Base-by-base conservation (phyloP, 1,140 invertebrate genomes). In the Pantala flavescens region DNA sequence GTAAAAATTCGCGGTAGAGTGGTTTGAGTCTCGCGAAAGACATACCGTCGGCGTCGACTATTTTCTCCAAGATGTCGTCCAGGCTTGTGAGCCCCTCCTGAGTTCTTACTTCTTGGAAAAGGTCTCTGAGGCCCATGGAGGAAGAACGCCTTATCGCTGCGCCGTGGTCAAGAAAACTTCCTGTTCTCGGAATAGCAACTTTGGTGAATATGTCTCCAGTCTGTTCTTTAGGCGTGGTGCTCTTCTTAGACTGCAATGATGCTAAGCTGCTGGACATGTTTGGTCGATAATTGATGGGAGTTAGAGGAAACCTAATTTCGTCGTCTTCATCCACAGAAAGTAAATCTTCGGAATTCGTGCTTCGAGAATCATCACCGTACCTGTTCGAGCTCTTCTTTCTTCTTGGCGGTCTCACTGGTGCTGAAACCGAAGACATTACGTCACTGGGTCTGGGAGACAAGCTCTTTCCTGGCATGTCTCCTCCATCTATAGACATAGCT, bases 1-100 rank as follows among this genome's bases (percentile, higher is more conserved):
- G 81, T 24, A 95, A 83, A 79, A 95, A 93, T 83, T 95, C 93
- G 82, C 94, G 93, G 80, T 96, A 94, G 55, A 94, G 90, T 5
- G 94, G 93, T 81, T 94, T 94, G 71, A 95, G 83, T 78, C 95
- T 93, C 83, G 95, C 95, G 82, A 94, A 96, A 23, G 92, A 94
- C 93, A 96, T 95, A 72, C 94, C 93, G 80, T 94, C 91, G 0
- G 92, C 88, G 83, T 94, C 92, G 76, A 95, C 93, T 78, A 96
- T 94, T 77, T 90, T 90, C 77, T 90, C 90, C 19, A 96, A 85
- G 74, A 96, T 94, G 79, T 95, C 93, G 81, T 96, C 93, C 82
- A 95, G 88, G 73, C 90, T 94, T 79, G 92, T 90, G 24, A 94
- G 84, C 77, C 93, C 93, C 82, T 94, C 93, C 82, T 94, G 91